phyloP scores from a whole-genome alignment of 2,113 vertebrate species.

The Thymallus thymallus region DNA sequence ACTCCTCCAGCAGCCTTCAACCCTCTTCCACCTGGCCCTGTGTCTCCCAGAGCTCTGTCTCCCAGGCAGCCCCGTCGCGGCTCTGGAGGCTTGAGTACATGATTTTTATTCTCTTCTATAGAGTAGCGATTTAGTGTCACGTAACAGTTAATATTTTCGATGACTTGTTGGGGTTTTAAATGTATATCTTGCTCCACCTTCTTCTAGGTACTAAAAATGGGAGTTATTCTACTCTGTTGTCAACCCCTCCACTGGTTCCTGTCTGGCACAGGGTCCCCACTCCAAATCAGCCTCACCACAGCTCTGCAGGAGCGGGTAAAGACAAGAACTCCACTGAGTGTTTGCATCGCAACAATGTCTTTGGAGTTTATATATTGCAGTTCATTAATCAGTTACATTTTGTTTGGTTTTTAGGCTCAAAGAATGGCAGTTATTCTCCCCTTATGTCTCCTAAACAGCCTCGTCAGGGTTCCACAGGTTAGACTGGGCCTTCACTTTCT shows the following conservation, averaged over 20 bases:
- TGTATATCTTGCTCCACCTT: background rate
- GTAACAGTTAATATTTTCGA: background rate
- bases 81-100: conserved; percentile 36
- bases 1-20: conserved; percentile 19
- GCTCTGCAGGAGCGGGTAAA: conserved; percentile 12
- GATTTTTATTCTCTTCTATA: background rate
- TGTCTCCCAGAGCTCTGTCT: conserved; percentile 12
- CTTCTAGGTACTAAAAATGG: conserved; percentile 7
- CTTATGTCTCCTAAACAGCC: conserved; percentile 31
- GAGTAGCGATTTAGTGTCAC: background rate
- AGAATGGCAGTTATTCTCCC: conserved; percentile 33
- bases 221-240: background rate
- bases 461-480: conserved; percentile 30
- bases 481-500: conserved; percentile 11
- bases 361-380: background rate
- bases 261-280: conserved; percentile 2
- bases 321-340: background rate
- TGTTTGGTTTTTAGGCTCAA: conserved; percentile 26
- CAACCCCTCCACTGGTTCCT: background rate
- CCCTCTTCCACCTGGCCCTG: conserved; percentile 20
- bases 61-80: conserved; percentile 30
- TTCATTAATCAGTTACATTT: background rate
- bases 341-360: background rate
- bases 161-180: background rate
- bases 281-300: background rate